Evolutionary conservation across 2,888 invertebrate species (phyloP).

Genomic region (Cataglyphis albicans): DNA sequence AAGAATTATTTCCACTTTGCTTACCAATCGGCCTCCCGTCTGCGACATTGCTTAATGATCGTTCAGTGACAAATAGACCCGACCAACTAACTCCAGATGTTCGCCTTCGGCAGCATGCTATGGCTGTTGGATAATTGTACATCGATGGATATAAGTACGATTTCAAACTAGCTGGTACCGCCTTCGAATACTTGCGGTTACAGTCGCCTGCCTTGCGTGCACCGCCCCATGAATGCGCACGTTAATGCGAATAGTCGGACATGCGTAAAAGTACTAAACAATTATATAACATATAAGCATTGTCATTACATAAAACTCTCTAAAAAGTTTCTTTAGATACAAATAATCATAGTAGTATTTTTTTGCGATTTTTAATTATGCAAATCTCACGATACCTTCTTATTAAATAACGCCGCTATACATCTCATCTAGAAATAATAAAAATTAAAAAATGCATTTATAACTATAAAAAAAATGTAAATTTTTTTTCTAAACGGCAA

Average conservation of each 20-base stretch:
- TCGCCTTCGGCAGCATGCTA: slow-evolving; percentile 70
- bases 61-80: slow-evolving; percentile 82
- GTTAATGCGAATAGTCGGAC: slow-evolving; percentile 37
- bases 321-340: background rate
- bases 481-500: background rate
- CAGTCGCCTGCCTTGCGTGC: slow-evolving; percentile 40
- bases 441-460: background rate
- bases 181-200: slow-evolving; percentile 54
- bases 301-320: background rate
- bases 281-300: slow-evolving; percentile 27
- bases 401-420: background rate
- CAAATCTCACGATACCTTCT: background rate
- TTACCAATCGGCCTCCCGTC: slow-evolving; percentile 69
- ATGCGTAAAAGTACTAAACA: slow-evolving; percentile 26
- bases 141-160: slow-evolving; percentile 70
- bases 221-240: slow-evolving; percentile 53
- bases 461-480: background rate
- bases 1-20: slow-evolving; percentile 66
- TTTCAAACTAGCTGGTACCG: slow-evolving; percentile 53
- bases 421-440: background rate
- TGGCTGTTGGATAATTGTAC: slow-evolving; percentile 80
- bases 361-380: background rate
- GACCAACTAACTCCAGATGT: slow-evolving; percentile 73
- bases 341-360: background rate
- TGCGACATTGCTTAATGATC: slow-evolving; percentile 78